Conservation (phyloP, 2,113 vertebrate species). For the Oophaga pumilio region DNA sequence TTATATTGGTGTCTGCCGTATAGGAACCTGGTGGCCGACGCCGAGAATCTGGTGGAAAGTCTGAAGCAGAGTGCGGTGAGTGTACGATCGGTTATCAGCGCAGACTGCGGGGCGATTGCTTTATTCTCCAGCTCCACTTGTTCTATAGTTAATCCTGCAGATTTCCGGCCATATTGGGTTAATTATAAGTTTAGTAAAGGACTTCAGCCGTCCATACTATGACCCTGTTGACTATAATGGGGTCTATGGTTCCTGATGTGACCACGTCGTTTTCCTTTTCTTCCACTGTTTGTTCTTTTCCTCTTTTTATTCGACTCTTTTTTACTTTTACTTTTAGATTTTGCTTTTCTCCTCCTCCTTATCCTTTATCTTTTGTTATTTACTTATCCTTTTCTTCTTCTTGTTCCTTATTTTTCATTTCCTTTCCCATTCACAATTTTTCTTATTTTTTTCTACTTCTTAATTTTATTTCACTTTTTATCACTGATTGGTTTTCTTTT, state of each 20-base stretch:
- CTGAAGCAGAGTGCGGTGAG: conserved; percentile 63
- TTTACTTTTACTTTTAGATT: neutral
- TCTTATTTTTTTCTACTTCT: neutral
- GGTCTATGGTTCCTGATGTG: no score
- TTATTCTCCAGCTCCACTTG: no score
- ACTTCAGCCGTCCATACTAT: no score
- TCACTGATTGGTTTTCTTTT: neutral
- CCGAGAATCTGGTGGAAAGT: conserved; percentile 65
- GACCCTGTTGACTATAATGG: no score
- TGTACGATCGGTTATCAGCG: neutral
- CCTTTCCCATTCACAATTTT: neutral
- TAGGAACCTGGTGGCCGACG: conserved; percentile 70
- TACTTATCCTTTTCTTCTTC: neutral
- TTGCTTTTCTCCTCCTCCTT: neutral
- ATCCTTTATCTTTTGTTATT: neutral
- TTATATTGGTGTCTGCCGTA: neutral
- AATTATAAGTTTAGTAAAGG: no score
- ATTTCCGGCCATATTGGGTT: no score
- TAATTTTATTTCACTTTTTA: neutral
- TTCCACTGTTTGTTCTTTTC: neutral
- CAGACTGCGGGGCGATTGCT: no score
- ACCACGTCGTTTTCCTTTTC: neutral
- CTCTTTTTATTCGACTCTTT: neutral
- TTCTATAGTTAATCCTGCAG: no score
- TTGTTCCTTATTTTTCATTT: neutral